Evolutionary conservation across 1,140 invertebrate species (phyloP), one percentile per base, ranked within the genome.

Genomic region (Helicorthomorpha holstii): DNA sequence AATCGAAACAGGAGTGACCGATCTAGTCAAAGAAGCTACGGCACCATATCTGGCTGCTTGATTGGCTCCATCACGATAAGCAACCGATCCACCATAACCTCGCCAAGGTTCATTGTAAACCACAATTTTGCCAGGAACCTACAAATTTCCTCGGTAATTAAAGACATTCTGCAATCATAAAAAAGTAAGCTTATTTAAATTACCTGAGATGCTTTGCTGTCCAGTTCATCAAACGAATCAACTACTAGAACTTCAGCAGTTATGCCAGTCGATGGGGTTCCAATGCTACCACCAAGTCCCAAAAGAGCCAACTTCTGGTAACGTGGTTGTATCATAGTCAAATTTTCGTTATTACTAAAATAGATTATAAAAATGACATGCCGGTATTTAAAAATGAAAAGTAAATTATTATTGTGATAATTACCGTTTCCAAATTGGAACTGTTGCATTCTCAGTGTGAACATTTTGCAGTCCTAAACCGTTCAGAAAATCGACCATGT

Each of bases 1-100:
- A 12, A 84, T 72, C 0, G 80, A 86, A 64, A 80, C 82, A 12
- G 83, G 82, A 0, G 83, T 76, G 1, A 88, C 71, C 12, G 82
- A 85, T 57, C 78, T 68, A 4, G 87, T 73, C 48, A 90, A 65
- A 2, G 76, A 73, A 4, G 83, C 85, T n/a, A 85, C 73, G 3
- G 78, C 86, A 10, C 85, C 85, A 46, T 75, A 70, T 63, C 75
- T 73, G 2, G 82, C 73, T 27, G 80, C 80, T 66, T 67, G 72
- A 1, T 69, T 59, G 1, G 84, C 82, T 42, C 76, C 79, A 1
- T 55, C 53, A 57, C 81, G 64, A 60, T 84, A 85, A 27, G 55
- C 24, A 0, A 77, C 76, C 1, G 78, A 75, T 61, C 72, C 60
- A 0, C 73, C 72, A 58, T 88, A 86, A 2, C 65, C 68, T 10